A percentile compares a stretch with the other conserved stretches of the same genome.
Evolutionary conservation across 92 coral and sea anemone species (phyloP).

Genomic region (Phenganax subtilis): DNA sequence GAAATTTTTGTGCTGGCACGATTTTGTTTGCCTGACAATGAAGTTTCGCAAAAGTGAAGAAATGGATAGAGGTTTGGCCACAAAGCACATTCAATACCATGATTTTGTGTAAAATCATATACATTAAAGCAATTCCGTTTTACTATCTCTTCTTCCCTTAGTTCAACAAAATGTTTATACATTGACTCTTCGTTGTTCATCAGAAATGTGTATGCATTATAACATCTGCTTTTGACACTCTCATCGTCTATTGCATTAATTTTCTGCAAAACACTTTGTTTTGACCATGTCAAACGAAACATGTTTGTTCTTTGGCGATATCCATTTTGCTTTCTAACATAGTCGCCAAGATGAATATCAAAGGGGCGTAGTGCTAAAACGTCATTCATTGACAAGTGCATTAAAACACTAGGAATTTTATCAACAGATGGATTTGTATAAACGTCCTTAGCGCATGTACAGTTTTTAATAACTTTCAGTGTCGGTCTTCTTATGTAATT

Average conservation of each 20-base stretch:
- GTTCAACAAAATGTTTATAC: not conserved
- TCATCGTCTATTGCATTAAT: not conserved
- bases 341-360: conserved; percentile 34
- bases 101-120: not conserved
- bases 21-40: too few species aligned
- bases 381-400: not conserved
- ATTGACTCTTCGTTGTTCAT: not conserved
- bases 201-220: not conserved
- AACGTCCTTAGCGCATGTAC: not conserved
- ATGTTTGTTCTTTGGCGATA: conserved; percentile 4
- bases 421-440: not conserved
- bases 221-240: not conserved
- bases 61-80: too few species aligned
- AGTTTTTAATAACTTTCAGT: not conserved
- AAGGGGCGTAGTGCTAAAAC: not conserved
- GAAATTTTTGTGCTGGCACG: conserved; percentile 28
- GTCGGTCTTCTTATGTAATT: not conserved
- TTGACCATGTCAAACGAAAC: not conserved
- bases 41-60: too few species aligned
- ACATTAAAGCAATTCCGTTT: conserved; percentile 16
- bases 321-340: conserved; percentile 16
- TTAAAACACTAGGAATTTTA: not conserved
- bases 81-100: not conserved
- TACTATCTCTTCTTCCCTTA: not conserved
- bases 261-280: not conserved